phyloP scores from a whole-genome alignment of 2,113 vertebrate genomes.

The Microtus oregoni region DNA sequence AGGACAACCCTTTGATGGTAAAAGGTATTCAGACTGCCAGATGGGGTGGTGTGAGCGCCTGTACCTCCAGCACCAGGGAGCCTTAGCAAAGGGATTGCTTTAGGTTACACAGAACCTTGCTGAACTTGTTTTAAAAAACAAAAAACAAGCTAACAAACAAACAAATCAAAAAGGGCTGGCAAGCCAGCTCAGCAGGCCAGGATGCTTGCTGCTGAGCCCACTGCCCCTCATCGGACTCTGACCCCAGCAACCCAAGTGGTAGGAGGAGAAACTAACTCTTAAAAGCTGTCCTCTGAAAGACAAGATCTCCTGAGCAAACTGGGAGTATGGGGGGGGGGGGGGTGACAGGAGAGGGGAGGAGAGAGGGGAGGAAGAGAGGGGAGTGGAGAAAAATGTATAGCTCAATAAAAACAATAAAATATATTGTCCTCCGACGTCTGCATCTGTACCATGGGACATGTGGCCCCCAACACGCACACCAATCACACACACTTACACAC shows the following conservation, averaged over 20 bases:
- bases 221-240: not conserved
- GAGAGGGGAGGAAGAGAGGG: too few relatives aligned
- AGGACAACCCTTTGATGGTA: not conserved
- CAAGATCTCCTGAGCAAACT: too few relatives aligned
- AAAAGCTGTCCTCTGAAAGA: not conserved
- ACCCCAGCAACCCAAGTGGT: not conserved
- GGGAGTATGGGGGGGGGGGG: too few relatives aligned
- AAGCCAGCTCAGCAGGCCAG: not conserved
- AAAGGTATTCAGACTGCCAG: not conserved
- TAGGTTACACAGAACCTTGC: not conserved
- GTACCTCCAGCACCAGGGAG: not conserved
- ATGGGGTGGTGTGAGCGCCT: accelerated
- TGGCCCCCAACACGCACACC: too few relatives aligned
- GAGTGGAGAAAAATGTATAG: too few relatives aligned
- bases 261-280: not conserved
- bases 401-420: too few relatives aligned
- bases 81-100: not conserved
- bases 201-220: not conserved
- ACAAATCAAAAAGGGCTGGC: too few relatives aligned
- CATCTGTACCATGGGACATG: too few relatives aligned
- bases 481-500: not conserved
- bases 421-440: not conserved
- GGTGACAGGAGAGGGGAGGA: too few relatives aligned
- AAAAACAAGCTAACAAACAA: not conserved
- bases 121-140: not conserved